These are phyloP conservation scores for Agelas oroides DNA, from an alignment of 37 sponge, comb jelly and placozoan genomes.

Conservation along the genomic window DNA sequence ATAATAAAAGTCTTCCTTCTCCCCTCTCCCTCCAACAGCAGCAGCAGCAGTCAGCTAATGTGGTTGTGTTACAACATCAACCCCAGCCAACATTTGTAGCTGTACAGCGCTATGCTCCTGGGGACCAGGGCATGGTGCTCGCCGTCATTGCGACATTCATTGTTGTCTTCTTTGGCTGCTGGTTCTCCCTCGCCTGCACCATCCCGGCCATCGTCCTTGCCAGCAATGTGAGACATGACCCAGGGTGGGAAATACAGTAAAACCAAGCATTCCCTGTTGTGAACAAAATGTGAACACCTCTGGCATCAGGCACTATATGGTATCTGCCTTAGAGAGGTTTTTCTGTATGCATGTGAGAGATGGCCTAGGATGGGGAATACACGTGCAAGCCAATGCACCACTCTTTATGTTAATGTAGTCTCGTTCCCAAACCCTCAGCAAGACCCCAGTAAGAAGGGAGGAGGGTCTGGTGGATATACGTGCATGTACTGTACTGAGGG, in stretches of 20 bases:
- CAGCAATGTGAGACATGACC: not conserved
- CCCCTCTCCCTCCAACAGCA: too few relatives aligned
- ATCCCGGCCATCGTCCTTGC: constrained; percentile 3
- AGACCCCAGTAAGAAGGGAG: too few relatives aligned
- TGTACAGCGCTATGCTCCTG: not conserved
- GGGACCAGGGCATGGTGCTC: not conserved
- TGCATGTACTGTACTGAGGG: too few relatives aligned
- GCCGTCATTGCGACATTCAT: not conserved
- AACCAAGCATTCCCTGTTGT: not conserved
- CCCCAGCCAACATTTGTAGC: not conserved
- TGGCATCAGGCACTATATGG: not conserved
- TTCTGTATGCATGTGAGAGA: constrained; percentile 4
- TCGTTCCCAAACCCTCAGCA: too few relatives aligned
- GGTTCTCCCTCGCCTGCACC: not conserved
- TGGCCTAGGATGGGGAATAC: not conserved
- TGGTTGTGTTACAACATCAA: not conserved
- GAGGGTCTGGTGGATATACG: too few relatives aligned
- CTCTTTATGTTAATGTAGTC: too few relatives aligned
- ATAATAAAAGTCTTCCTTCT: too few relatives aligned
- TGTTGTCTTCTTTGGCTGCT: not conserved
- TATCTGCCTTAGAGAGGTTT: not conserved
- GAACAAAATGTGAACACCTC: not conserved
- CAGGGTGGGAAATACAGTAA: not conserved
- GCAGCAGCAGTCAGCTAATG: not conserved
- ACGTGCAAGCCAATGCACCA: too few relatives aligned